A percentile compares a stretch with the other conserved stretches of the same genome.
Conservation (phyloP, 2,888 invertebrate species). For the Tillus elongatus region DNA sequence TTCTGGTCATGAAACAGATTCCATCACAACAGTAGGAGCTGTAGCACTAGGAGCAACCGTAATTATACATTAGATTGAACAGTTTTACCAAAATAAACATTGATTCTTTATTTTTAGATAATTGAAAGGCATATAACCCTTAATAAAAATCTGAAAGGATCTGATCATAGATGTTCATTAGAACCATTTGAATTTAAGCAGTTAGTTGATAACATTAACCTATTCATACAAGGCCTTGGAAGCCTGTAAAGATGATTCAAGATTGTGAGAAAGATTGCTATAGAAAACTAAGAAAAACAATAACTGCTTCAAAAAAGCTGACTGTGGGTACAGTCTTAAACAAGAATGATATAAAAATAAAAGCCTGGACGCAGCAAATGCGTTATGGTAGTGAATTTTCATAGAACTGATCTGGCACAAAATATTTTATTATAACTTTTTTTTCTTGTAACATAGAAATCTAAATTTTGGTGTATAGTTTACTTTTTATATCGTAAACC, state of each 20-base stretch:
- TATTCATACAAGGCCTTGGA: slow-evolving; percentile 44
- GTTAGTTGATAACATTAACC: slow-evolving; percentile 53
- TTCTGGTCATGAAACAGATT: slow-evolving; percentile 72
- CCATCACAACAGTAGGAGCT: slow-evolving; percentile 57
- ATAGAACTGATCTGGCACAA: no score
- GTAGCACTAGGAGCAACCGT: slow-evolving; percentile 71
- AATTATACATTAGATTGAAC: no score
- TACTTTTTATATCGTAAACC: no score
- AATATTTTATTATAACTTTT: no score
- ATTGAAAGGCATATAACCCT: slow-evolving; percentile 74
- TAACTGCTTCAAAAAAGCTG: slow-evolving; percentile 56
- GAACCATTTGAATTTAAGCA: slow-evolving; percentile 55
- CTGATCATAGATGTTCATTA: slow-evolving; percentile 69
- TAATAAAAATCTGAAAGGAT: slow-evolving; percentile 65
- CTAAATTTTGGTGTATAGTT: no score
- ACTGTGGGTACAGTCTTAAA: slow-evolving; percentile 49
- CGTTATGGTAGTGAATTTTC: no score
- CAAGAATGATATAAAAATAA: slow-evolving; percentile 56
- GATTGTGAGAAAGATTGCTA: slow-evolving; percentile 58
- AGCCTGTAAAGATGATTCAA: slow-evolving; percentile 40
- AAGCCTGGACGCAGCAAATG: no score
- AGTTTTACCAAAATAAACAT: no score
- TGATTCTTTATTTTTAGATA: slow-evolving; percentile 50
- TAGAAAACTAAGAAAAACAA: slow-evolving; percentile 65
- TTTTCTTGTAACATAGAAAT: no score